phyloP scores from a whole-genome alignment of 2,888 invertebrate genomes.

The Heliconius aoede region DNA sequence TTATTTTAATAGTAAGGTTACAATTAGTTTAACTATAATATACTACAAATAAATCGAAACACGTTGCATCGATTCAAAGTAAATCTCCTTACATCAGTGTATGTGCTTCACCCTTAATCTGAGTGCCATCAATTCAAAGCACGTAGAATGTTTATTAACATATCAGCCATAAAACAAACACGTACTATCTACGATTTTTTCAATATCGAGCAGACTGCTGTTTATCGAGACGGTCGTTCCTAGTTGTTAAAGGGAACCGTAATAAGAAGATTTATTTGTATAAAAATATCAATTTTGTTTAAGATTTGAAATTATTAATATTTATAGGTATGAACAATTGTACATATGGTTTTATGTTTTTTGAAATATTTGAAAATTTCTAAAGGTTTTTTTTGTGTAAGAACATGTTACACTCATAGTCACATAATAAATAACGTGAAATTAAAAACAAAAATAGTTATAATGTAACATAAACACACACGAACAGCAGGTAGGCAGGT shows the following conservation, averaged over 20 bases:
- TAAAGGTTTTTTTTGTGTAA: not conserved
- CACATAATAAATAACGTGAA: not conserved
- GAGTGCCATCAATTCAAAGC: conserved; percentile 70
- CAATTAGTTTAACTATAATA: not conserved
- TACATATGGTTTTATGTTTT: too few species aligned
- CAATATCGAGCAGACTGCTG: conserved; percentile 68
- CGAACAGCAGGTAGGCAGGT: conserved; percentile 36
- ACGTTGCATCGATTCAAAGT: not conserved
- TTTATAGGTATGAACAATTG: too few species aligned
- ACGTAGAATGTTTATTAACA: conserved; percentile 79
- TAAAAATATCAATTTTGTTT: not conserved
- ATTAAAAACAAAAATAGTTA: not conserved
- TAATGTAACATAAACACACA: conserved; percentile 10
- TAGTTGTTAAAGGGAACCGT: conserved; percentile 34
- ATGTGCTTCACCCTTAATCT: conserved; percentile 42
- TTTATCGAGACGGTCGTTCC: conserved; percentile 57
- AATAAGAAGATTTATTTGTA: not conserved
- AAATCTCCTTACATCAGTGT: not conserved
- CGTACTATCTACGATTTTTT: conserved; percentile 72
- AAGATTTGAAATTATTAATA: not conserved
- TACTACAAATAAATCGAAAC: not conserved
- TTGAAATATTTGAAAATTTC: too few species aligned
- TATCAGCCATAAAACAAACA: conserved; percentile 75
- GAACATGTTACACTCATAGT: not conserved
- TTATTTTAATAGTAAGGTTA: not conserved